phyloP scores from a whole-genome alignment of 2,888 invertebrate species.

The Eugnorisma glareosa region DNA sequence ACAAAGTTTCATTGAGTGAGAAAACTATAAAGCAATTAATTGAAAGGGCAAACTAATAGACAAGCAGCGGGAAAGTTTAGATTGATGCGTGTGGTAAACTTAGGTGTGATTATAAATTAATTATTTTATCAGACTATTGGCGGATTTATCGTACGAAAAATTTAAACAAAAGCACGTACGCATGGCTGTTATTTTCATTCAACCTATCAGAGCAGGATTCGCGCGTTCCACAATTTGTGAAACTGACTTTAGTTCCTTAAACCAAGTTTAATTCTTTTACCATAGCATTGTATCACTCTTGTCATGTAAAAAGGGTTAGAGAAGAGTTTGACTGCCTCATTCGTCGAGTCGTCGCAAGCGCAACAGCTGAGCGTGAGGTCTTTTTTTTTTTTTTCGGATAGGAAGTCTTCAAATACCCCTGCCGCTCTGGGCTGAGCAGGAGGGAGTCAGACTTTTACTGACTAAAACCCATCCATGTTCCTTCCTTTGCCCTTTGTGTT shows the following conservation, averaged over 20 bases:
- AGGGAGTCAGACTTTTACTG: too few species aligned
- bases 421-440: too few species aligned
- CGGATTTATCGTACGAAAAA: background rate
- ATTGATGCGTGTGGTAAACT: conserved; percentile 12
- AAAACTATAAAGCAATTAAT: conserved; percentile 33
- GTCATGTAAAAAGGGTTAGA: too few species aligned
- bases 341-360: too few species aligned
- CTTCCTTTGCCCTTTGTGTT: too few species aligned
- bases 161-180: background rate
- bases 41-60: conserved; percentile 21
- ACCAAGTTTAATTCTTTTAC: background rate
- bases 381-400: too few species aligned
- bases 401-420: too few species aligned
- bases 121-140: background rate
- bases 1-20: conserved; percentile 20
- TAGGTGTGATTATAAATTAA: conserved; percentile 7
- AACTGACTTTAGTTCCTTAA: background rate
- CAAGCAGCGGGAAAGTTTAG: conserved; percentile 23
- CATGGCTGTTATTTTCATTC: background rate
- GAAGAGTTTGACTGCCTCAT: too few species aligned
- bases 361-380: too few species aligned
- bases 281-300: background rate
- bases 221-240: background rate
- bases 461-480: too few species aligned
- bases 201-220: background rate